phyloP scores from a whole-genome alignment of 2,888 invertebrate genomes.

The Spatulosminthurus flaviceps region DNA sequence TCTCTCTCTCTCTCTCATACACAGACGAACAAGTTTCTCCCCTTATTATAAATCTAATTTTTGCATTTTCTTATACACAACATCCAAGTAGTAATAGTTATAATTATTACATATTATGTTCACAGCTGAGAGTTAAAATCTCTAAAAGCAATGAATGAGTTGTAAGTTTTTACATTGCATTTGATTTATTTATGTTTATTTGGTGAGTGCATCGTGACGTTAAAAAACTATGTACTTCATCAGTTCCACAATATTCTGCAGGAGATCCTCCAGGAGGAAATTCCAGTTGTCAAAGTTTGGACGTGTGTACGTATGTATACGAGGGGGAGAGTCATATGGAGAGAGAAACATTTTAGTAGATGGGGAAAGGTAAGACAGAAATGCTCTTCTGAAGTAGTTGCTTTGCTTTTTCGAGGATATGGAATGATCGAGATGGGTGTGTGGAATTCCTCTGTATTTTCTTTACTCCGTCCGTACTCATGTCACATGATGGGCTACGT shows the following conservation, averaged over 20 bases:
- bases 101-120: background rate
- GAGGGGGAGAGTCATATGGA: background rate
- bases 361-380: background rate
- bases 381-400: background rate
- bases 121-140: background rate
- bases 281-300: conserved; percentile 11
- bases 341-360: background rate
- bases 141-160: background rate
- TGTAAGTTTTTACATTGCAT: background rate
- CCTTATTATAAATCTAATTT: background rate
- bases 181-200: background rate
- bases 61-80: too few species aligned
- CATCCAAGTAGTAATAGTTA: too few species aligned
- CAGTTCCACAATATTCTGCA: background rate
- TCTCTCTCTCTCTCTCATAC: too few species aligned
- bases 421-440: background rate
- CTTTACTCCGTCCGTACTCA: too few species aligned
- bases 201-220: too few species aligned
- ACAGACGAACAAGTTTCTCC: background rate
- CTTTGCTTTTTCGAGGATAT: too few species aligned
- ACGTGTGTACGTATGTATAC: background rate
- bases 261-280: background rate
- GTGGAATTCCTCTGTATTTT: conserved; percentile 1
- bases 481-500: too few species aligned
- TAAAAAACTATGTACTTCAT: background rate